These are phyloP conservation scores for Cyclargus thomasi DNA, from an alignment of 1,140 invertebrate species.

Conservation along the genomic window DNA sequence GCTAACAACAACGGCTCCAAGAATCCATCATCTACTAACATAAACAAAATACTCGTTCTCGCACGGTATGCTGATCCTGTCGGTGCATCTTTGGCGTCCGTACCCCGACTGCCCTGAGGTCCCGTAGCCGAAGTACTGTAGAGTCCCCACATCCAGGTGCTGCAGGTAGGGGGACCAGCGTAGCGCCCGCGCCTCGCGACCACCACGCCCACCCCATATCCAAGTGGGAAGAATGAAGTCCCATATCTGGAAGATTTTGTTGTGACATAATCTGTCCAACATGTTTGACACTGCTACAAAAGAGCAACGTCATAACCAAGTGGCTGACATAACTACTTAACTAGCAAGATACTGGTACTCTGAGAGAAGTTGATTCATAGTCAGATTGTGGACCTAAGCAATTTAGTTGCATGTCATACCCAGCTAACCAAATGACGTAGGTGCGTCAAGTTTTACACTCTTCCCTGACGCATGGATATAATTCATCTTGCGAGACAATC, in stretches of 20 bases:
- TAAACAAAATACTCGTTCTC: conserved; percentile 88
- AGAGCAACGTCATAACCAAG: too few relatives aligned
- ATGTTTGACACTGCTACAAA: too few relatives aligned
- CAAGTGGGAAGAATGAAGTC: conserved; percentile 29
- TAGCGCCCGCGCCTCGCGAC: conserved; percentile 29
- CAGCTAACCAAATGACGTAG: too few relatives aligned
- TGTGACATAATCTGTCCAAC: not conserved
- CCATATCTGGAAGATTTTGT: conserved; percentile 51
- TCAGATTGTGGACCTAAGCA: too few relatives aligned
- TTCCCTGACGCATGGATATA: too few relatives aligned
- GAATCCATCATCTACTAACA: conserved; percentile 65
- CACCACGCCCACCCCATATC: conserved; percentile 39
- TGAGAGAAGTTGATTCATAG: too few relatives aligned
- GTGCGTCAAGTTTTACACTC: too few relatives aligned
- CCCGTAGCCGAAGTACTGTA: conserved; percentile 66
- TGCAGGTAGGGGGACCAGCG: conserved; percentile 66
- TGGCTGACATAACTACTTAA: too few relatives aligned
- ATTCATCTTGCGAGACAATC: too few relatives aligned
- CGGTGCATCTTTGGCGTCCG: conserved; percentile 77
- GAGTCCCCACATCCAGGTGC: conserved; percentile 45
- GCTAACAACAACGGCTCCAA: too few relatives aligned
- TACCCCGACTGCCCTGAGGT: conserved; percentile 49
- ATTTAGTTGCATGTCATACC: too few relatives aligned
- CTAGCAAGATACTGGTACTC: too few relatives aligned
- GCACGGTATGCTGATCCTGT: conserved; percentile 86